Base-by-base conservation (phyloP, 2,113 vertebrate genomes). In the Eurypyga helias region DNA sequence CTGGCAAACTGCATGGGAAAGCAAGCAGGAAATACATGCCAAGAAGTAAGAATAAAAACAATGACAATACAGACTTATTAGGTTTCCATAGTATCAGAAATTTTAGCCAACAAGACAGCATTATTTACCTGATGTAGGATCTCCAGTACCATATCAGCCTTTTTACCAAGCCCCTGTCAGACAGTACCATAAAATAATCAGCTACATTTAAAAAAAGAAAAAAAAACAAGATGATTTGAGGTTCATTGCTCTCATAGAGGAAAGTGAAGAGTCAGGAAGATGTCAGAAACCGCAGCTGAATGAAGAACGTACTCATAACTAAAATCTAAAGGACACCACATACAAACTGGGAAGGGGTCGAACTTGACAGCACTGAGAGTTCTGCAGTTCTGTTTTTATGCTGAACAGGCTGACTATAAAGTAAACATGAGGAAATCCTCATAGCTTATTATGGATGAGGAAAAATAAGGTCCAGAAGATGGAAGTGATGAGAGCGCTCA, bases 1-100 rank as follows among this genome's bases (percentile, higher is more conserved):
- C 75, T 95, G 93, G 96, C 91, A 95, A 87, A 89, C 62, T 83
- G 28, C 84, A 90, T 88, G 90, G 82, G 96, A 96, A 96, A 95
- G 66, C 26, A 73, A 62, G 78, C 8, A 73, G 62, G 49, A 90
- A 87, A 81, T 61, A 65, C 1, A 1, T 28, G 46, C 75, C 90
- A 96, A 75, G 76, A 81, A 91, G 75, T 72, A 88, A 96, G 96
- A 87, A 70, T 43, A 90, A 91, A 90, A 88, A 70, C 34, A 91
- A 91, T 66, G n/a, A 62, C 4, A 16, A 43, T 58, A 90, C 67
- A 91, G 49, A 71, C 52, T 91, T 72, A 31, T 0, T 89, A 45
- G 25, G 78, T 94, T 94, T 90, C 46, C 36, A 62, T 3, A 88
- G 43, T 34, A 79, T 80, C 82, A 83, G 75, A 88, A 94, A 83